A percentile compares a stretch with the other conserved stretches of the same genome.
phyloP scores from a whole-genome alignment of 2,888 invertebrate genomes.

The Lamproptera curius region DNA sequence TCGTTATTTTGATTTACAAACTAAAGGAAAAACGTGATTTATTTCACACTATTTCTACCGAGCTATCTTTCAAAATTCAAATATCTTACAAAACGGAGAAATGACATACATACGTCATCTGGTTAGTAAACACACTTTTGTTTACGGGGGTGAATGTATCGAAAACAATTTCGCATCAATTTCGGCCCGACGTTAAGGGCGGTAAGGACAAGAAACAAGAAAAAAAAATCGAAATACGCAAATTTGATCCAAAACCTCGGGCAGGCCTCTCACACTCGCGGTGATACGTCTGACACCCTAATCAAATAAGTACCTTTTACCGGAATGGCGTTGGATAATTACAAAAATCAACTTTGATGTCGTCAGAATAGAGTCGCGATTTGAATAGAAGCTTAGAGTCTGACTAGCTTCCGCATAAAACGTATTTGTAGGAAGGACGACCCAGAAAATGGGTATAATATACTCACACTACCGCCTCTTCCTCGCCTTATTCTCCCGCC shows the following conservation, averaged over 20 bases:
- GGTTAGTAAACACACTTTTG: constrained; percentile 28
- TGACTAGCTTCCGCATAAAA: constrained; percentile 76
- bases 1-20: too few species aligned
- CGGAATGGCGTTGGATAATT: constrained; percentile 39
- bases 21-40: too few species aligned
- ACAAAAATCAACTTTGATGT: constrained; percentile 37
- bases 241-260: constrained; percentile 75
- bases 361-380: constrained; percentile 40
- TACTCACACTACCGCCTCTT: constrained; percentile 72
- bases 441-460: constrained; percentile 79
- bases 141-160: constrained; percentile 28
- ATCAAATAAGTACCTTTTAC: constrained; percentile 79
- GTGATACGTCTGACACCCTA: constrained; percentile 78
- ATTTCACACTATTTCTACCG: too few species aligned
- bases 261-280: constrained; percentile 69
- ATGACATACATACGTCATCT: too few species aligned
- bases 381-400: constrained; percentile 35
- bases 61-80: too few species aligned
- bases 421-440: constrained; percentile 79
- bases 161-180: constrained; percentile 50
- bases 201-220: constrained; percentile 25
- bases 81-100: too few species aligned
- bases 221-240: constrained; percentile 71
- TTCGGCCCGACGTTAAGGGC: constrained; percentile 39
- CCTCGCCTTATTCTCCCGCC: constrained; percentile 69